Evolutionary conservation across 2,888 invertebrate species (phyloP), one percentile per base, ranked within the genome.

Genomic region (Portevinia maculata): DNA sequence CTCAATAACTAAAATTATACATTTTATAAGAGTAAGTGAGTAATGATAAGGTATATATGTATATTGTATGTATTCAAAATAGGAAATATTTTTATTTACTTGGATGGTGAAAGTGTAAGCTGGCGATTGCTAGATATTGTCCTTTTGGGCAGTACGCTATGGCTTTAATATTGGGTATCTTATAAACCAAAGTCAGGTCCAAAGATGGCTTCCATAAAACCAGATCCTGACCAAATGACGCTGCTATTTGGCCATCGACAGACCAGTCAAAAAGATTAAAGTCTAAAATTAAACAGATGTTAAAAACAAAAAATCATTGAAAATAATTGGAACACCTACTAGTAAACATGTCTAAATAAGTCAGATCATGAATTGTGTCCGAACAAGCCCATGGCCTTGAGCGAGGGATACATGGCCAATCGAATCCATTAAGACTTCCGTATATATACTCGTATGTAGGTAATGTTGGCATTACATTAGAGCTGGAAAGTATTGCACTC

Each of bases 261-360:
- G 89, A 89, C 90, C 90, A 90, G 64, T 89, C 89, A 74, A 90
- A 88, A 24, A 89, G 84, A 74, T 89, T 90, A 3, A 85, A 79
- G 76, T 87, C 88, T 87, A 28, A 3, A 57, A 62, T 0, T 17
- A 34, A 30, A 13, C 32, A 30, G 2, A 1, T 6, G 1, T 8
- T 52, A 19, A 30, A 5, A 41, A 30, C 13, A 52, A 30, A 50
- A 1, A 19, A 6, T 32, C 1, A 0, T 1, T n/a, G 0, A 24
- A 1, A 6, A 2, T 3, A 37, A 13, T 3, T 30, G 8, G 1
- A 24, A 3, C 8, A 11, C 53, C 7, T 11, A 88, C 88, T 86
- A 46, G 86, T 86, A 59, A 83, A 85, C 21, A 85, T 76, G 50
- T 86, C 83, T 39, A 87, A 88, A 3, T 86, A 87, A 0, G 89